Conservation (phyloP, 1,140 invertebrate species). For the Solenopsis fugax region DNA sequence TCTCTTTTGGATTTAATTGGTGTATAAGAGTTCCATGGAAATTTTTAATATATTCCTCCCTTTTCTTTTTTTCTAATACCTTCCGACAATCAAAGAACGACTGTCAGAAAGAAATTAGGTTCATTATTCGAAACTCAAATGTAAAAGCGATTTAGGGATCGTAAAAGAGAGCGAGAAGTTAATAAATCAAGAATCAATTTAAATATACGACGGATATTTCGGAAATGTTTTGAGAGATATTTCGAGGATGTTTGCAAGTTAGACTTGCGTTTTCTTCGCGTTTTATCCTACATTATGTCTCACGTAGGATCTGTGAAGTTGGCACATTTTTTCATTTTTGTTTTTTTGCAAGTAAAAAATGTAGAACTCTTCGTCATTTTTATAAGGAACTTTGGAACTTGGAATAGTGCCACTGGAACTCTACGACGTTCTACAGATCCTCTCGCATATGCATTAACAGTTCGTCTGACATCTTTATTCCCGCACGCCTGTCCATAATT, state of each 20-base stretch:
- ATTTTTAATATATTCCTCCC: background rate
- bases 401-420: too few relatives aligned
- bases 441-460: constrained; percentile 22
- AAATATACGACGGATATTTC: background rate
- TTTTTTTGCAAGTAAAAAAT: too few relatives aligned
- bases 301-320: too few relatives aligned
- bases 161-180: background rate
- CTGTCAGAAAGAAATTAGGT: background rate
- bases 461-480: constrained; percentile 35
- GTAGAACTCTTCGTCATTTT: too few relatives aligned
- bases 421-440: too few relatives aligned
- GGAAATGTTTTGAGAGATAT: background rate
- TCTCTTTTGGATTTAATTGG: constrained; percentile 17
- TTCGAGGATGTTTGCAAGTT: background rate
- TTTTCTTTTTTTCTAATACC: background rate
- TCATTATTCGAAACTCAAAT: background rate
- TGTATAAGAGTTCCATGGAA: background rate
- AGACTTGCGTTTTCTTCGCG: background rate
- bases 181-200: background rate
- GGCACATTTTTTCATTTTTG: too few relatives aligned
- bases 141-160: background rate
- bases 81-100: background rate
- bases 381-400: too few relatives aligned
- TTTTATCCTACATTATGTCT: background rate
- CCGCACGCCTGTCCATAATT: background rate